Conservation (phyloP, 2,113 vertebrate genomes). For the Megalops atlanticus region DNA sequence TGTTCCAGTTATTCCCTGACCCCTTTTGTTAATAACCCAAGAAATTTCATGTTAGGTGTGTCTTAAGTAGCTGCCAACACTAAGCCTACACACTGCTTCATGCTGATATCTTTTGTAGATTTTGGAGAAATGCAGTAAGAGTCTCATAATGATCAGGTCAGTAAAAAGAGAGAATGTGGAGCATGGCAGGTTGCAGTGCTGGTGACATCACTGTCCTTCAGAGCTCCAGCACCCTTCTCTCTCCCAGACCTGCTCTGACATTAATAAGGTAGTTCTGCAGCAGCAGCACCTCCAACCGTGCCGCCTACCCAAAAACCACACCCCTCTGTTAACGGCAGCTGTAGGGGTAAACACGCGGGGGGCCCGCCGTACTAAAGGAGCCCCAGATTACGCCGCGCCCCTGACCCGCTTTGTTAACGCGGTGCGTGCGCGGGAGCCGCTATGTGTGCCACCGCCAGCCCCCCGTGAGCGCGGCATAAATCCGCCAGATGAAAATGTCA, state of each 20-base stretch:
- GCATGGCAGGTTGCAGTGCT: background rate
- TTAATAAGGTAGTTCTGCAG: background rate
- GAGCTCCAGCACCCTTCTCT: background rate
- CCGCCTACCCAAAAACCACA: background rate
- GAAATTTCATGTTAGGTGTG: no score
- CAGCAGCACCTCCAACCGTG: background rate
- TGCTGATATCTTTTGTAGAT: no score
- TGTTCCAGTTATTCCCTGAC: no score
- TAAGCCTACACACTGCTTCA: no score
- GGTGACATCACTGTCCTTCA: background rate
- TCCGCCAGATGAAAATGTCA: constrained; percentile 82
- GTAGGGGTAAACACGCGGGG: background rate
- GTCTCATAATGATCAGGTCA: background rate
- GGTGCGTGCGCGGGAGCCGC: constrained; percentile 30
- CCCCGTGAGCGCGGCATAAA: constrained; percentile 67
- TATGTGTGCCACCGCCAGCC: constrained; percentile 40
- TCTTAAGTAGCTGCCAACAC: no score
- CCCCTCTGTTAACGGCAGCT: background rate
- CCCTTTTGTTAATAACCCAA: no score
- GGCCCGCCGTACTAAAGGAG: no score
- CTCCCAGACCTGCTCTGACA: background rate
- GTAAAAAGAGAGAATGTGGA: background rate
- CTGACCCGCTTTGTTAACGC: constrained; percentile 57
- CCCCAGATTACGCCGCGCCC: background rate
- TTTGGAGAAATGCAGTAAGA: background rate